Percentiles rank a stretch among this genome's conserved stretches.
Conservation (phyloP, 30 jellyfish, hydroid and myxozoan genomes). For the Aurelia coerulea region DNA sequence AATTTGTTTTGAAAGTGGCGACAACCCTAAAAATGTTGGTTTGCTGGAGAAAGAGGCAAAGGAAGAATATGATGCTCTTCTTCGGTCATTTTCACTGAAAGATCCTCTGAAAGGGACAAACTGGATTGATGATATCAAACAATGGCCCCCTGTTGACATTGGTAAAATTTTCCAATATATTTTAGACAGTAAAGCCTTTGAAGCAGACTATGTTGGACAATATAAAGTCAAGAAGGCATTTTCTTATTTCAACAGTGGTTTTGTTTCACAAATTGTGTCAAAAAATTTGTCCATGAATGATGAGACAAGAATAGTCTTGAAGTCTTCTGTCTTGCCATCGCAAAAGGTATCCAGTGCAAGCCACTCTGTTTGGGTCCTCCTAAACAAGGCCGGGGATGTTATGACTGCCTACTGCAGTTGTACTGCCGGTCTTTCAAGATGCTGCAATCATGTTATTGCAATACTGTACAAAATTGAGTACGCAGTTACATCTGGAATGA, state of each 20-base stretch:
- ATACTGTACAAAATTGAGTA: too few species aligned
- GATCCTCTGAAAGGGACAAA: neutral
- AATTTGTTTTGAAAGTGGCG: neutral
- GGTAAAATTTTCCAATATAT: slow-evolving; percentile 59
- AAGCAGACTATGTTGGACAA: slow-evolving; percentile 62
- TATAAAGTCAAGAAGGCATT: slow-evolving; percentile 75
- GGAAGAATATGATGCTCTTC: neutral
- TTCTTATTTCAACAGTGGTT: slow-evolving; percentile 66
- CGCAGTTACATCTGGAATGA: too few species aligned
- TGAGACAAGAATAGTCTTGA: slow-evolving; percentile 3
- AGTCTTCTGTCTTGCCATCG: neutral
- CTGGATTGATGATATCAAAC: slow-evolving; percentile 30
- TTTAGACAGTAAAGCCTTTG: slow-evolving; percentile 3
- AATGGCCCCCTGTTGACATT: slow-evolving; percentile 50
- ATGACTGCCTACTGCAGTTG: too few species aligned
- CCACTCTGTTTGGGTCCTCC: too few species aligned
- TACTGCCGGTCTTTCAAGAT: too few species aligned
- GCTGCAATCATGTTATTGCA: too few species aligned
- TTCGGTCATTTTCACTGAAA: neutral
- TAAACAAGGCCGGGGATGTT: too few species aligned
- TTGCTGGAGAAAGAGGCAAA: neutral
- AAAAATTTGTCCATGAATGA: neutral
- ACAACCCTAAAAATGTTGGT: neutral
- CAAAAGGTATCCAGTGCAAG: too few species aligned
- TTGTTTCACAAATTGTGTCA: slow-evolving; percentile 48